These are phyloP conservation scores for Enteromius unitaeniatus DNA, from an alignment of 2,797 vertebrate species.

Conservation along the genomic window DNA sequence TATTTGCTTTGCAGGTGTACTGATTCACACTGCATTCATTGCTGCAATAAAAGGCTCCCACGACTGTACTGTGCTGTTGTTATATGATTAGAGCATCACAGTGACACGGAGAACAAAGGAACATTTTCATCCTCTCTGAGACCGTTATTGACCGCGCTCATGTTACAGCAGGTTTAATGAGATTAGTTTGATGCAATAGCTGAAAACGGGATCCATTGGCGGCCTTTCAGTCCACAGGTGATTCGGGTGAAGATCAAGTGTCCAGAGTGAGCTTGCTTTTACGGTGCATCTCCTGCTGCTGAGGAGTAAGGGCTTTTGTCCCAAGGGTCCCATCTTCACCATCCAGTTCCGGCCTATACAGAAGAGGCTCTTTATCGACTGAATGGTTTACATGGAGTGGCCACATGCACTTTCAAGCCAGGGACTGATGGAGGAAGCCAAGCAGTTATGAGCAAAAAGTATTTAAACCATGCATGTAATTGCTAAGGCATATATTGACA, in stretches of 20 bases:
- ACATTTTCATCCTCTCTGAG: constrained; percentile 1
- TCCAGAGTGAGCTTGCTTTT: constrained; percentile 21
- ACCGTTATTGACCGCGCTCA: background rate
- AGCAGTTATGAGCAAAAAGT: constrained; percentile 25
- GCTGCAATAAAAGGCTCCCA: background rate
- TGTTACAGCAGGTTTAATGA: constrained; percentile 39
- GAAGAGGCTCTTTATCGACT: constrained; percentile 44
- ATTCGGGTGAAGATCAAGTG: constrained; percentile 3
- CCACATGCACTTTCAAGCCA: constrained; percentile 10
- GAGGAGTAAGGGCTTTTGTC: constrained; percentile 22
- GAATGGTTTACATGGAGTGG: constrained; percentile 19
- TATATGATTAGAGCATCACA: background rate
- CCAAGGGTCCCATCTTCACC: constrained; percentile 33
- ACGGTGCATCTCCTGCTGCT: constrained; percentile 24
- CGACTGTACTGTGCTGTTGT: constrained; percentile 20
- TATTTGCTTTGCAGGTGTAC: constrained; percentile 29
- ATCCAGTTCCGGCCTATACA: constrained; percentile 20
- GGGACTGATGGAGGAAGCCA: constrained; percentile 30
- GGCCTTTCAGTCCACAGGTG: constrained; percentile 8
- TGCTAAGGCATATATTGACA: background rate
- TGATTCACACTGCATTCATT: constrained; percentile 9
- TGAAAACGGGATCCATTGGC: background rate
- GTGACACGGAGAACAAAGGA: background rate
- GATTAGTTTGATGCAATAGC: constrained; percentile 15
- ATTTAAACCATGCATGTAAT: constrained; percentile 30